Percentiles rank a stretch among this genome's conserved stretches.
phyloP scores from a whole-genome alignment of 2,113 vertebrate genomes.

The Ptyas mucosa region DNA sequence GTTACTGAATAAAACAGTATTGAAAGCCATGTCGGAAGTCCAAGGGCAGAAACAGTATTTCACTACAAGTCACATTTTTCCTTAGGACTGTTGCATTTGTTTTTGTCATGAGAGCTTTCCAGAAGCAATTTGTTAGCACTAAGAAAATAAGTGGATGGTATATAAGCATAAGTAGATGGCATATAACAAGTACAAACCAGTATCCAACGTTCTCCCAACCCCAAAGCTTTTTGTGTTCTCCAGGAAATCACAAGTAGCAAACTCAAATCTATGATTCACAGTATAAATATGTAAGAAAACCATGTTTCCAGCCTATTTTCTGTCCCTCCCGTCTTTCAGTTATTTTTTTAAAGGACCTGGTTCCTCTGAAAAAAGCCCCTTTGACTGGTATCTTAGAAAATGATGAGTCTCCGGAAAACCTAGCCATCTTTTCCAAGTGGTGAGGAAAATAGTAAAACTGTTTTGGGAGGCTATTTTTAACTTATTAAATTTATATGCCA shows the following conservation, averaged over 20 bases:
- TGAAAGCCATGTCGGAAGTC: not conserved
- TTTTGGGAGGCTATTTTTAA: not conserved
- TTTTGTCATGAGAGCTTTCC: not conserved
- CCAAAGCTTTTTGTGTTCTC: not conserved
- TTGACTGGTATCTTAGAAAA: not conserved
- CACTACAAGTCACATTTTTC: not conserved
- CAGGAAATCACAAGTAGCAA: not conserved
- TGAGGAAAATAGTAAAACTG: not conserved
- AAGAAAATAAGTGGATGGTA: not conserved
- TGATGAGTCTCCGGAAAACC: not conserved
- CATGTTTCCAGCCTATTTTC: slow-evolving; percentile 20
- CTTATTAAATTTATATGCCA: not conserved
- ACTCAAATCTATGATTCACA: slow-evolving; percentile 15
- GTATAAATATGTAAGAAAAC: slow-evolving; percentile 40
- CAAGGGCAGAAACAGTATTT: not conserved
- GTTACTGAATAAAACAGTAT: not conserved
- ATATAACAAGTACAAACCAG: not conserved
- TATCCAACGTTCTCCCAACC: not conserved
- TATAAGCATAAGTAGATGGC: not conserved
- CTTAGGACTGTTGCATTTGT: not conserved
- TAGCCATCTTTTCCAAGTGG: not conserved
- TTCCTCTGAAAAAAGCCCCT: not conserved
- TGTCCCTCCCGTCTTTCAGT: not conserved
- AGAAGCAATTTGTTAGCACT: not conserved
- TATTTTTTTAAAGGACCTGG: not conserved